Evolutionary conservation across 35 echinoderm and acorn worm genomes (phyloP).

Genomic region (Heliocidaris erythrogramma): DNA sequence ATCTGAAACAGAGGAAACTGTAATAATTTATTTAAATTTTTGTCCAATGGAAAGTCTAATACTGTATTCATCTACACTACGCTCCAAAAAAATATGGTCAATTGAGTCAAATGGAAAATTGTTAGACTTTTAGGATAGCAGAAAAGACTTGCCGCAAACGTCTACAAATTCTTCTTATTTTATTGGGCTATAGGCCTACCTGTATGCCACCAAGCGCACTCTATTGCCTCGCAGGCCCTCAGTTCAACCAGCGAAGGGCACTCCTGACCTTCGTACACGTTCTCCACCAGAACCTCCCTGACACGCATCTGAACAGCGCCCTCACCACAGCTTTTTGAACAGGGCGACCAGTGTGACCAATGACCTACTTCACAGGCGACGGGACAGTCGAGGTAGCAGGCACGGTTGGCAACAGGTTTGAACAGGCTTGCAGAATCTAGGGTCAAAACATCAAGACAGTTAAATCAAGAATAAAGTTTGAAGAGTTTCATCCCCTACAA

Average conservation of each 20-base stretch:
- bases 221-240: slow-evolving; percentile 74
- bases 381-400: slow-evolving; percentile 79
- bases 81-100: no score
- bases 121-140: no score
- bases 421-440: slow-evolving; percentile 25
- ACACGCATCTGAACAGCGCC: slow-evolving; percentile 65
- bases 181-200: slow-evolving; percentile 47
- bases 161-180: no score
- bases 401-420: slow-evolving; percentile 50
- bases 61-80: no score
- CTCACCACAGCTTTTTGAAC: slow-evolving; percentile 80
- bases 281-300: slow-evolving; percentile 61
- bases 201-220: slow-evolving; percentile 91
- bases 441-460: no score
- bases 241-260: slow-evolving; percentile 68
- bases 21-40: no score
- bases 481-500: no score
- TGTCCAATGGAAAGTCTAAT: no score
- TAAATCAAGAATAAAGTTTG: no score
- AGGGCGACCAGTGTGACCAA: slow-evolving; percentile 95
- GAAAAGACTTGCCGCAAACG: no score
- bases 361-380: slow-evolving; percentile 87
- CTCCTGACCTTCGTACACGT: slow-evolving; percentile 60
- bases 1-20: no score
- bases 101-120: no score